These are phyloP conservation scores for Eulemur coronatus DNA, from an alignment of 2,797 vertebrate genomes.

Conservation along the genomic window DNA sequence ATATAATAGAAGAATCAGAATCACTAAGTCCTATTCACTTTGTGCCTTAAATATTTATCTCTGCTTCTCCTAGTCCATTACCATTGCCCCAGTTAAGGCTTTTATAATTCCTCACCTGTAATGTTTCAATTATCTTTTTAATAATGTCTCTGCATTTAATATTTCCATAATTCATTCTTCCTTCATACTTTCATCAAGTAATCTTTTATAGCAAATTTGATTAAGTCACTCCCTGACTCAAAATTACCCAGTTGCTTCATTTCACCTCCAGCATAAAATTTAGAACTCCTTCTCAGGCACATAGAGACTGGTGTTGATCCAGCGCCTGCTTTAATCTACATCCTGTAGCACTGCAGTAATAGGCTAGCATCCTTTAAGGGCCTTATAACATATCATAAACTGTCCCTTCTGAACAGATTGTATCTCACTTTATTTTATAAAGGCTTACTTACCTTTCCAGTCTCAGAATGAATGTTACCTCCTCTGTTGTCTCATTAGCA, in stretches of 20 bases:
- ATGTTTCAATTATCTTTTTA: conserved; percentile 69
- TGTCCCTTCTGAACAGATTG: not conserved
- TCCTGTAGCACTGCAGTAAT: accelerated
- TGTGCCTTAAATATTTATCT: conserved; percentile 69
- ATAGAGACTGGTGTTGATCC: not conserved
- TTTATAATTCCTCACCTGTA: conserved; percentile 62
- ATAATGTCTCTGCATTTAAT: conserved; percentile 52
- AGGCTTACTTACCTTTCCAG: not conserved
- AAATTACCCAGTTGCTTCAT: not conserved
- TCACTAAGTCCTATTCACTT: not conserved
- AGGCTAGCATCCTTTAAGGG: not conserved
- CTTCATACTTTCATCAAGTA: not conserved
- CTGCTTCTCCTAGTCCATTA: conserved; percentile 48
- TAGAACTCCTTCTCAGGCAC: not conserved
- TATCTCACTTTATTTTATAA: not conserved
- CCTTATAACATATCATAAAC: not conserved
- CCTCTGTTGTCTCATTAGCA: not conserved
- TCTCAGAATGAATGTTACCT: not conserved
- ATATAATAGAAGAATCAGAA: not conserved
- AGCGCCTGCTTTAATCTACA: not conserved
- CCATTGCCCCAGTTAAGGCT: conserved; percentile 8
- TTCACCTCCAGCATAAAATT: not conserved
- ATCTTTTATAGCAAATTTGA: conserved; percentile 45
- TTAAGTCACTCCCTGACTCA: not conserved
- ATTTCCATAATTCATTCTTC: conserved; percentile 57